Conservation (phyloP, 2,113 vertebrate genomes). For the Indicator indicator region DNA sequence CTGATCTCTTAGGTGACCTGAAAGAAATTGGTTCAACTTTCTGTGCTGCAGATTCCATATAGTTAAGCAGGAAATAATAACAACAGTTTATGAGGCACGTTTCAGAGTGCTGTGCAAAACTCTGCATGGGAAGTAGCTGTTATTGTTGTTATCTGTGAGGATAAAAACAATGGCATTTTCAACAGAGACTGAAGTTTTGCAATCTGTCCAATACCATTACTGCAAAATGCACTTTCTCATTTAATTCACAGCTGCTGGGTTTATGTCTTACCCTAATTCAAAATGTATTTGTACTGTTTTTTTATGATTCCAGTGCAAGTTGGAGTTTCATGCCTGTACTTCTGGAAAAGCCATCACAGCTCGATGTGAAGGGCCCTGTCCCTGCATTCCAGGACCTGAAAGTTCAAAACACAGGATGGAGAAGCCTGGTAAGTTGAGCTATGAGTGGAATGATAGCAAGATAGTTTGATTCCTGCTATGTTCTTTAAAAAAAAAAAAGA, state of each 20-base stretch:
- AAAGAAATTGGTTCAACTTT: background rate
- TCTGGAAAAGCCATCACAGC: constrained; percentile 85
- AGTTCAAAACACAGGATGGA: constrained; percentile 77
- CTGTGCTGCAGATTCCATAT: background rate
- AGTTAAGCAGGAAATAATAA: background rate
- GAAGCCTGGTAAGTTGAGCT: constrained; percentile 83
- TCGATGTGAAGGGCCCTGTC: constrained; percentile 90
- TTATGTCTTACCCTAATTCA: background rate
- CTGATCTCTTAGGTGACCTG: background rate
- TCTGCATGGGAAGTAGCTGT: background rate
- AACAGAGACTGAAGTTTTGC: background rate
- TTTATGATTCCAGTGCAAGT: constrained; percentile 85
- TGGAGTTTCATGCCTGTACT: constrained; percentile 93
- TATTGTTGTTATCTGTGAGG: background rate
- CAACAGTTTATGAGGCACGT: background rate
- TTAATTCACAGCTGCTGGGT: background rate
- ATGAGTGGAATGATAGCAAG: background rate
- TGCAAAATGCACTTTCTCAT: background rate
- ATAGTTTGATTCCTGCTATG: background rate
- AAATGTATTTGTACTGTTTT: background rate
- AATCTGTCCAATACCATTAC: background rate
- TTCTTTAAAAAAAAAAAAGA: background rate
- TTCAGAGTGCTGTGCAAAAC: background rate
- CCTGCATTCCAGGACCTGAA: constrained; percentile 87
- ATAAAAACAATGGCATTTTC: background rate